Evolutionary conservation across 1,140 invertebrate genomes (phyloP).

Genomic region (Metaphire vulgaris): DNA sequence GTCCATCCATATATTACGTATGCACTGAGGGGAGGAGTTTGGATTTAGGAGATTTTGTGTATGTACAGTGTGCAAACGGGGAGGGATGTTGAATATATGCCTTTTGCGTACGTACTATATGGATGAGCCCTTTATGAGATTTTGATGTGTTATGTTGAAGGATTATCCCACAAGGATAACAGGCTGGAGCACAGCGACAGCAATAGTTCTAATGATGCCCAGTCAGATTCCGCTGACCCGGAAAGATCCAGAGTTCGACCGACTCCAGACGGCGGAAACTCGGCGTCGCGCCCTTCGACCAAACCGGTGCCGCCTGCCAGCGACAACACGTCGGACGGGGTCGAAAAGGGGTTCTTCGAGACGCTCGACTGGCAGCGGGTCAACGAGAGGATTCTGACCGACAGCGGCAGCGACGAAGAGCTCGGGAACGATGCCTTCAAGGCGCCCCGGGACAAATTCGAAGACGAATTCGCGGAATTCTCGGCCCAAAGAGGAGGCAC

Average conservation of each 20-base stretch:
- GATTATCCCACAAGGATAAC: slow-evolving; percentile 41
- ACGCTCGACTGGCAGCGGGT: slow-evolving; percentile 39
- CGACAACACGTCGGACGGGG: no score
- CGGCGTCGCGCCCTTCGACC: no score
- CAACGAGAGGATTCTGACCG: slow-evolving; percentile 3
- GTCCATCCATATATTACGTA: no score
- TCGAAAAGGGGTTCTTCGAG: slow-evolving; percentile 36
- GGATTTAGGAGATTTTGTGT: no score
- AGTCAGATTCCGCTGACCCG: slow-evolving; percentile 31
- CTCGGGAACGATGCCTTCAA: background rate
- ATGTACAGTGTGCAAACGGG: no score
- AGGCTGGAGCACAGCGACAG: slow-evolving; percentile 36
- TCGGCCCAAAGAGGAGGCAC: background rate
- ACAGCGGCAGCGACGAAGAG: slow-evolving; percentile 22
- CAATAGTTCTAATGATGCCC: slow-evolving; percentile 35
- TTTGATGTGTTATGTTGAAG: slow-evolving; percentile 34
- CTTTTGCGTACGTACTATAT: no score
- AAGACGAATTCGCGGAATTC: background rate
- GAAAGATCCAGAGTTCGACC: slow-evolving; percentile 41
- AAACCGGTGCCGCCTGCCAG: no score
- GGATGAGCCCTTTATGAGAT: no score
- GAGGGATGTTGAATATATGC: no score
- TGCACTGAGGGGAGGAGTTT: no score
- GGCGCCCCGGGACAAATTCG: slow-evolving; percentile 5
- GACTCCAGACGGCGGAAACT: no score